A percentile compares a stretch with the other conserved stretches of the same genome.
phyloP scores from a whole-genome alignment of 2,888 invertebrate species.

The Folsomia manolachei region DNA sequence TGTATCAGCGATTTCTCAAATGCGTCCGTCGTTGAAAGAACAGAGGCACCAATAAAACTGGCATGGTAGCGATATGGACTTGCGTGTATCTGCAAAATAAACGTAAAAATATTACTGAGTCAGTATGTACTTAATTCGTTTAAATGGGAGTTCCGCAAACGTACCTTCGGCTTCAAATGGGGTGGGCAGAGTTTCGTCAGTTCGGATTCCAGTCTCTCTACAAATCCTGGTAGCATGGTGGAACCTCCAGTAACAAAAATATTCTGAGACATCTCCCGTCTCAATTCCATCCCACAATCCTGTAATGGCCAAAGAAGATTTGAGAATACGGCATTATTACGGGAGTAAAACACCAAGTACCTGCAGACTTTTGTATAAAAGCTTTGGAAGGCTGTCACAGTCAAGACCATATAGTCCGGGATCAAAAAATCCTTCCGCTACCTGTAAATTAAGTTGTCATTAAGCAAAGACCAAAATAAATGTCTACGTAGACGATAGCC shows the following conservation, averaged over 20 bases:
- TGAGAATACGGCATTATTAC: neutral
- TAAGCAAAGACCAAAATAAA: no score
- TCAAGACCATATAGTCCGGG: slow-evolving; percentile 61
- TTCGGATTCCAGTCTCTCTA: slow-evolving; percentile 59
- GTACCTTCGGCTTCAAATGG: slow-evolving; percentile 58
- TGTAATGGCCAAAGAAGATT: slow-evolving; percentile 48
- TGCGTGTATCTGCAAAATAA: slow-evolving; percentile 57
- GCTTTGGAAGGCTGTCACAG: slow-evolving; percentile 59
- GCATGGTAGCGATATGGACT: slow-evolving; percentile 61
- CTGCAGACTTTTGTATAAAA: slow-evolving; percentile 59
- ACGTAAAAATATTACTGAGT: neutral
- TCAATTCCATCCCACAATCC: slow-evolving; percentile 61
- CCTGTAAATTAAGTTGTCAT: no score
- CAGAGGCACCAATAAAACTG: slow-evolving; percentile 61
- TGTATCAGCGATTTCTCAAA: slow-evolving; percentile 49
- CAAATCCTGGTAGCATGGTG: slow-evolving; percentile 60
- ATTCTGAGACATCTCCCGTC: slow-evolving; percentile 60
- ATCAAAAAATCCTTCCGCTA: slow-evolving; percentile 59
- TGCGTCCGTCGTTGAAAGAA: slow-evolving; percentile 54
- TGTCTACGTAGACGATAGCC: no score
- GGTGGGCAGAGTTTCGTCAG: slow-evolving; percentile 59
- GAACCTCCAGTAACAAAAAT: slow-evolving; percentile 61
- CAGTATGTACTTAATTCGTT: neutral
- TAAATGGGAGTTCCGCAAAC: neutral
- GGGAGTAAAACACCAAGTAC: slow-evolving; percentile 41